Evolutionary conservation across 2,113 vertebrate species (phyloP).

Genomic region (Turdus rufiventris): DNA sequence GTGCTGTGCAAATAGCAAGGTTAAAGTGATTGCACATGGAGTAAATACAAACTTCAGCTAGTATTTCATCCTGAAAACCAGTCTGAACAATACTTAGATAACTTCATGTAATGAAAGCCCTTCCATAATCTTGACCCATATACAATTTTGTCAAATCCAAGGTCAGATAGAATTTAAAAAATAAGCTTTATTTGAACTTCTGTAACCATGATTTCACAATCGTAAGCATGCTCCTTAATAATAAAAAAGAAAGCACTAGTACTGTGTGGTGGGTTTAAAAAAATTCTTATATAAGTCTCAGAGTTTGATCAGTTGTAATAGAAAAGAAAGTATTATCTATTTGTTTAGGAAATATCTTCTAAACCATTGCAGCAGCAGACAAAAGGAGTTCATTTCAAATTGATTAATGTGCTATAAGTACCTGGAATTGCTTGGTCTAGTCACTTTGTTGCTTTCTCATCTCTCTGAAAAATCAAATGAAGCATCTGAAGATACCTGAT

Average conservation of each 20-base stretch:
- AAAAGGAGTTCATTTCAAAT: conserved; percentile 69
- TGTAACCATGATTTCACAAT: conserved; percentile 50
- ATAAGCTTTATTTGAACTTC: conserved; percentile 42
- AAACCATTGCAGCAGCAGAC: conserved; percentile 61
- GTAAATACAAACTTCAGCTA: conserved; percentile 78
- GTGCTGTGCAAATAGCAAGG: conserved; percentile 76
- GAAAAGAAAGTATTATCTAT: conserved; percentile 58
- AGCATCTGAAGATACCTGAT: conserved; percentile 68
- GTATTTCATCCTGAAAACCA: conserved; percentile 78
- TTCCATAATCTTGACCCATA: conserved; percentile 66
- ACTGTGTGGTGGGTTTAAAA: not conserved
- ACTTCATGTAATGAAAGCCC: conserved; percentile 71
- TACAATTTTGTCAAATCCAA: conserved; percentile 75
- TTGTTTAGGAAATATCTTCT: conserved; percentile 65
- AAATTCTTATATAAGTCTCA: conserved; percentile 7
- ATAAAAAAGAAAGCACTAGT: conserved; percentile 16
- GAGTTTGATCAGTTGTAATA: conserved; percentile 62
- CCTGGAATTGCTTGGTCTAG: conserved; percentile 66
- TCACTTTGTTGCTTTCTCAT: conserved; percentile 69
- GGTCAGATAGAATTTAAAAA: conserved; percentile 72
- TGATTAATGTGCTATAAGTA: conserved; percentile 69
- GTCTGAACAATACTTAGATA: conserved; percentile 73
- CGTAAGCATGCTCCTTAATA: conserved; percentile 51
- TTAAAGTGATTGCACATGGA: conserved; percentile 74
- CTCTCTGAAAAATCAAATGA: conserved; percentile 70